Evolutionary conservation across 92 coral and sea anemone species (phyloP).

Genomic region (Bergia sp.): DNA sequence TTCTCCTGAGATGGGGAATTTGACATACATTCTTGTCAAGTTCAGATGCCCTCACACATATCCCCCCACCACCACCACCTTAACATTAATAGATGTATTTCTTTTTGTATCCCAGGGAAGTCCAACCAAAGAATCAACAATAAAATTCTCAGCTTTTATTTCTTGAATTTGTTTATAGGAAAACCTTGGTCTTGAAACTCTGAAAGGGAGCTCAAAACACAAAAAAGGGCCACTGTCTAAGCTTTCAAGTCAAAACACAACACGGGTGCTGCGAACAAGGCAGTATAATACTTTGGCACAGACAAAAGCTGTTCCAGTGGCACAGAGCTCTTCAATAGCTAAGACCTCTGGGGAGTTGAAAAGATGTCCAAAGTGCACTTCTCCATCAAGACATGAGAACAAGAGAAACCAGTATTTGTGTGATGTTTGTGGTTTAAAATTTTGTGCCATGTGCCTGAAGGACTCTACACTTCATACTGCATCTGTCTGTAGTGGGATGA

Average conservation of each 20-base stretch:
- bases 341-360: neutral
- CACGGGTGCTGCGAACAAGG: neutral
- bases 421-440: slow-evolving; percentile 26
- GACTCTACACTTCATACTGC: slow-evolving; percentile 39
- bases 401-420: slow-evolving; percentile 26
- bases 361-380: slow-evolving; percentile 46
- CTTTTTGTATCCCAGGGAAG: neutral
- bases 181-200: slow-evolving; percentile 15
- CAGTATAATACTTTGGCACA: neutral
- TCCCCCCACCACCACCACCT: too few species aligned
- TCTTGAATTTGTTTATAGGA: slow-evolving; percentile 26
- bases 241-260: slow-evolving; percentile 13
- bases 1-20: too few species aligned
- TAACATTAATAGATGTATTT: too few species aligned
- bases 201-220: neutral
- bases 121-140: slow-evolving; percentile 42
- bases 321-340: neutral
- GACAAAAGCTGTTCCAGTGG: neutral
- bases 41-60: too few species aligned
- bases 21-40: too few species aligned
- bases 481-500: slow-evolving; percentile 28
- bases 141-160: slow-evolving; percentile 28
- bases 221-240: slow-evolving; percentile 5
- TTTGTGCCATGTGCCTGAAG: slow-evolving; percentile 36
- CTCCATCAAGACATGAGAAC: slow-evolving; percentile 33